These are phyloP conservation scores for Empidonax alnorum DNA, from an alignment of 2,113 vertebrate species.

Conservation along the genomic window DNA sequence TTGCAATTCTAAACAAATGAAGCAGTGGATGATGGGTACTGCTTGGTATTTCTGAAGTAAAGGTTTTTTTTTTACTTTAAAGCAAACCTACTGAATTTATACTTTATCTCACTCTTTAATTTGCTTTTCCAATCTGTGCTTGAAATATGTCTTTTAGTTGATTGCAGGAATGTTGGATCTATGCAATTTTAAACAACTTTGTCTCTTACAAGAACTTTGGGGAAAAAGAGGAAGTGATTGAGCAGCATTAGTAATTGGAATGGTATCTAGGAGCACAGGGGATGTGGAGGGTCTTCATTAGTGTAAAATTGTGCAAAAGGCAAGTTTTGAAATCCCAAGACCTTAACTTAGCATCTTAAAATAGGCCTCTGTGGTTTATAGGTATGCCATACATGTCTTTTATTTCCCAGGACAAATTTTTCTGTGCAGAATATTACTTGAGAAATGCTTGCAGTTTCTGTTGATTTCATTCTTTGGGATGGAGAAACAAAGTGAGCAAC, in stretches of 20 bases:
- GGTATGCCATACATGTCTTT: not conserved
- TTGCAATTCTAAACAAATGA: constrained; percentile 9
- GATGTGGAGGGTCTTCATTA: not conserved
- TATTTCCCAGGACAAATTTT: not conserved
- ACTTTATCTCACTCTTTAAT: not conserved
- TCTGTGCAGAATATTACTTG: not conserved
- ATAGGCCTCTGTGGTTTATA: not conserved
- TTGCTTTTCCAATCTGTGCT: not conserved
- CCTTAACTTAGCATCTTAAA: not conserved
- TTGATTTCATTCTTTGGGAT: not conserved
- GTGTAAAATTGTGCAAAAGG: not conserved
- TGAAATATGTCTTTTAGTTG: not conserved
- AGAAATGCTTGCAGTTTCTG: not conserved
- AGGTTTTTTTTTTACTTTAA: not conserved
- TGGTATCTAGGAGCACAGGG: not conserved
- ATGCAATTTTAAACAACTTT: not conserved
- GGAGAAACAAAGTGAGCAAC: not conserved
- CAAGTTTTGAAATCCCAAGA: not conserved
- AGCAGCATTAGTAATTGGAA: not conserved
- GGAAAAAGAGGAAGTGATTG: not conserved
- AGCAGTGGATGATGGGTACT: not conserved
- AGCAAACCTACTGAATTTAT: not conserved
- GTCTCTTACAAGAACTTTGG: not conserved
- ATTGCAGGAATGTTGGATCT: not conserved
- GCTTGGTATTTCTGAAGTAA: constrained; percentile 28